A percentile compares a stretch with the other conserved stretches of the same genome.
Conservation (phyloP, 2,797 vertebrate species). For the Bryconaethiops microstoma region DNA sequence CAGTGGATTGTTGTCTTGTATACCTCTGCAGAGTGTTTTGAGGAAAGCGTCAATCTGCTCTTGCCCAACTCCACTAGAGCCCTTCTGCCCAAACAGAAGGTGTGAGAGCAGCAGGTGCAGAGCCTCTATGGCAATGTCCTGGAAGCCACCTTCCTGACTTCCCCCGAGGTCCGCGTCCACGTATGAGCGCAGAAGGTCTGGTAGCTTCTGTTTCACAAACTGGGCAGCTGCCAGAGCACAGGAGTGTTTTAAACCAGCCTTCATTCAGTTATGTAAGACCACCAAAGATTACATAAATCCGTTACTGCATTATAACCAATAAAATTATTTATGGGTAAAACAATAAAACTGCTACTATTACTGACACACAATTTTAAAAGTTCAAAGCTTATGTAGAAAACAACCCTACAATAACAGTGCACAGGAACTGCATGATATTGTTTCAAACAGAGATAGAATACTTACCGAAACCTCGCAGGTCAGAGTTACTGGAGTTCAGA, state of each 20-base stretch:
- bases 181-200: constrained; percentile 97
- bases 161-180: constrained; percentile 98
- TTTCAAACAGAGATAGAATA: constrained; percentile 33
- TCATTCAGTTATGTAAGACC: not conserved
- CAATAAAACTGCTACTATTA: no score
- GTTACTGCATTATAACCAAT: no score
- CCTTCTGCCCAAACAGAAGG: constrained; percentile 99
- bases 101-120: constrained; percentile 99
- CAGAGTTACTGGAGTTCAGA: constrained; percentile 93
- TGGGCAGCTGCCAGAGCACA: constrained; percentile 83
- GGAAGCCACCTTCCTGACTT: constrained; percentile 99
- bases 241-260: not conserved
- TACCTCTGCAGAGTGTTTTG: constrained; percentile 99
- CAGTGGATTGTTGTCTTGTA: constrained; percentile 35
- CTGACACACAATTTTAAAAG: not conserved
- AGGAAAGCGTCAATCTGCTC: constrained; percentile 99
- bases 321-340: no score
- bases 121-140: constrained; percentile 99
- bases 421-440: not conserved
- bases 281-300: no score
- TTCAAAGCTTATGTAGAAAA: not conserved
- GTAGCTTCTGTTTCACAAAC: constrained; percentile 99
- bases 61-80: constrained; percentile 97
- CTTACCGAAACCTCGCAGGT: constrained; percentile 97
- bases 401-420: not conserved